Evolutionary conservation across 92 coral and sea anemone genomes (phyloP).

Genomic region (Palythoa grandis): DNA sequence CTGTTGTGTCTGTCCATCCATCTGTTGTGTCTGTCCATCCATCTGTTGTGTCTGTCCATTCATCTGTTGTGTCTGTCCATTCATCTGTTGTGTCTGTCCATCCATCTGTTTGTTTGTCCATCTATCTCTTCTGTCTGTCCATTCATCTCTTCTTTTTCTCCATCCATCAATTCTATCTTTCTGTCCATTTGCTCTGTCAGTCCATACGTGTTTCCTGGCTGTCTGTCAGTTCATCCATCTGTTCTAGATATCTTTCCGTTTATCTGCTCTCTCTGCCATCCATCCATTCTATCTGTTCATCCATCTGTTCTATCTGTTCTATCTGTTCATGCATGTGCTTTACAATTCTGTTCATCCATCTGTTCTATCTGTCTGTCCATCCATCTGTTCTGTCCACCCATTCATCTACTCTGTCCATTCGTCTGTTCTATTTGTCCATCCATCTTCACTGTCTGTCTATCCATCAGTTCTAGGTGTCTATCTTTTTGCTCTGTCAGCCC

Average conservation of each 20-base stretch:
- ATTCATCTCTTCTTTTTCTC: too few species aligned
- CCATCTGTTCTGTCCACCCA: background rate
- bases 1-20: background rate
- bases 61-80: too few species aligned
- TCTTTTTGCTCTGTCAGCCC: too few species aligned
- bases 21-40: background rate
- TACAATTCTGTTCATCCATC: background rate
- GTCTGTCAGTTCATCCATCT: too few species aligned
- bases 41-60: background rate
- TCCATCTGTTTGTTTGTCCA: background rate
- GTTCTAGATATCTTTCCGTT: too few species aligned
- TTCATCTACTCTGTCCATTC: background rate
- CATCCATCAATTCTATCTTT: background rate
- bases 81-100: background rate
- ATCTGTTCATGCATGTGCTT: too few species aligned
- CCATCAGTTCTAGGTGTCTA: background rate
- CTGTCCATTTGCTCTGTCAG: background rate
- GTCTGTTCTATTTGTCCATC: background rate
- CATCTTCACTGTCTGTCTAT: background rate
- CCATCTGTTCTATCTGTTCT: background rate
- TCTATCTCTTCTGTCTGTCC: background rate
- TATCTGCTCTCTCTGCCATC: background rate
- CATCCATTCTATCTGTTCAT: background rate
- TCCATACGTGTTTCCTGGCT: too few species aligned
- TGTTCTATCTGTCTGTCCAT: background rate